Base-by-base conservation (phyloP, 2,888 invertebrate species). In the Nemoura dubitans region DNA sequence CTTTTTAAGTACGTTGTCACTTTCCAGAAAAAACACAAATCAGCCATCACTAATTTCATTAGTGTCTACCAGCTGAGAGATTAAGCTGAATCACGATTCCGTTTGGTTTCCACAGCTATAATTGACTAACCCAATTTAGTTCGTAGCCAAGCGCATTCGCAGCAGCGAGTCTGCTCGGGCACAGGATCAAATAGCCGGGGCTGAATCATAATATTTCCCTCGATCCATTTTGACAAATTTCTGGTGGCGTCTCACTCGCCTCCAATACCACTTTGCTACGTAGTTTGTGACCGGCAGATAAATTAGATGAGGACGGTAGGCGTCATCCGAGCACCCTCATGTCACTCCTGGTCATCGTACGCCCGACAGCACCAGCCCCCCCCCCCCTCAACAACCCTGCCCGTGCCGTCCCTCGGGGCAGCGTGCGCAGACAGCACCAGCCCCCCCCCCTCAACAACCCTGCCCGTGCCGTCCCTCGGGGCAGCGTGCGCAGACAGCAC, bases 171-270 rank as follows among this genome's bases (percentile, higher is more conserved):
- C 21, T 59, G 59, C 59, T 16, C 59, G 3, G 59, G 21, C 59
- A 3, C 59, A 36, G 14, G 59, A 59, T 59, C 59, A 59, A 59
- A 59, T 59, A 59, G 59, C 59, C 2, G 3, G 3, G 21, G 6
- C 14, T 59, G 59, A 59, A 7, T 59, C 59, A 78, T 83, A 43
- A 26, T 83, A 83, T 42, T 83, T 83, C 42, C 36, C 42, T 83
- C 43, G 25, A 36, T 83, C 83, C 83, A 43, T 83, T 83, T 36
- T 83, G 83, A 83, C 83, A 83, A 36, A 83, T 83, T 83, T 83
- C 26, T 42, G 43, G 7, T 26, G 83, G 42, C 83, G n/a, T 16
- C 26, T 42, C 83, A 42, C 43, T 27, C 26, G 25, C 14, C 42
- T 26, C 83, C 83, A 43, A 83, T 83, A 83, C 43, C 42, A 42